Evolutionary conservation across 1,140 invertebrate species (phyloP).

Genomic region (Cyclina sinensis): DNA sequence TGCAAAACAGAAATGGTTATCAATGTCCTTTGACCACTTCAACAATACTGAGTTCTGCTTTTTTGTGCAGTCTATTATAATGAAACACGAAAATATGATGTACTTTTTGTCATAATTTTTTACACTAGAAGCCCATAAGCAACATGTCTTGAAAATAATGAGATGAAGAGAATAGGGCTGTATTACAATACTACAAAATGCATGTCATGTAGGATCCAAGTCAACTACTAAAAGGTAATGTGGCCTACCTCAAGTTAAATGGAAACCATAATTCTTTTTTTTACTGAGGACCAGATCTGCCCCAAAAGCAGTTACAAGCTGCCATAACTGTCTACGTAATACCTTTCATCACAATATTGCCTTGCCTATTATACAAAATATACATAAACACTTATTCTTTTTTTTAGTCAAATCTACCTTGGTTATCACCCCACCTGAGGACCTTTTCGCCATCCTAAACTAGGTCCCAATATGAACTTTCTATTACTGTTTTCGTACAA

Average conservation of each 20-base stretch:
- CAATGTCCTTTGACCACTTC: constrained; percentile 49
- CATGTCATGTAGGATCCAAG: too few relatives aligned
- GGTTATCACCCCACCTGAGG: too few relatives aligned
- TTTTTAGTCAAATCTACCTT: too few relatives aligned
- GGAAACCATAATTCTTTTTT: background rate
- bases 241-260: background rate
- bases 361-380: too few relatives aligned
- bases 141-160: too few relatives aligned
- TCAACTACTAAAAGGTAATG: too few relatives aligned
- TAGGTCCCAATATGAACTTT: background rate
- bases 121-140: too few relatives aligned
- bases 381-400: too few relatives aligned
- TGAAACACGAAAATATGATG: background rate
- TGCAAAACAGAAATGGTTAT: constrained; percentile 57
- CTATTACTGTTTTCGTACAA: background rate
- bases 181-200: background rate
- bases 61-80: background rate
- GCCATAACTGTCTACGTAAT: too few relatives aligned
- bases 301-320: background rate
- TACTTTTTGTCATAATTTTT: too few relatives aligned
- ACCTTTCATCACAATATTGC: too few relatives aligned
- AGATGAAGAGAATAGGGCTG: too few relatives aligned
- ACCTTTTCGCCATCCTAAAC: background rate
- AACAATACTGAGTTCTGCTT: constrained; percentile 20
- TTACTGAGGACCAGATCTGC: background rate